phyloP scores from a whole-genome alignment of 1,140 invertebrate species.

The Listronotus oregonensis region DNA sequence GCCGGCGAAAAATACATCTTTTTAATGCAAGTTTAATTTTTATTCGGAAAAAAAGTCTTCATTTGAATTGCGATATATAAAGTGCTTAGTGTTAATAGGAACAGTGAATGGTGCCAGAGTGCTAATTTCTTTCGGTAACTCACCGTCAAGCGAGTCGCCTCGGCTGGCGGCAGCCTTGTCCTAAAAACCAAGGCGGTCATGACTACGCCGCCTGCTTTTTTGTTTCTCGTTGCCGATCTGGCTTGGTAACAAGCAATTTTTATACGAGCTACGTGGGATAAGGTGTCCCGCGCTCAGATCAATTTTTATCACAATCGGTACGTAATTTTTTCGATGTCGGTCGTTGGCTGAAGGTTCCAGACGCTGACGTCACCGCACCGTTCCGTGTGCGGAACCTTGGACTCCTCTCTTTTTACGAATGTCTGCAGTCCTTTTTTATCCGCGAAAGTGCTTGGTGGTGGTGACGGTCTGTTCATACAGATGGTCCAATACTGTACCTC shows the following conservation, averaged over 20 bases:
- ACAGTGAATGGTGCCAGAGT: slow-evolving; percentile 11
- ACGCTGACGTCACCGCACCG: slow-evolving; percentile 24
- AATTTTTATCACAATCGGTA: slow-evolving; percentile 25
- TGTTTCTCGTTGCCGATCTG: slow-evolving; percentile 17
- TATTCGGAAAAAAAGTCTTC: too few relatives aligned
- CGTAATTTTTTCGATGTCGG: slow-evolving; percentile 16
- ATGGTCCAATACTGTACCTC: neutral
- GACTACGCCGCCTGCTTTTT: slow-evolving; percentile 33
- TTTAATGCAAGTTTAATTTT: neutral
- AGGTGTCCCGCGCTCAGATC: slow-evolving; percentile 25
- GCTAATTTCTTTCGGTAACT: slow-evolving; percentile 18
- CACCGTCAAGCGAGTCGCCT: slow-evolving; percentile 11
- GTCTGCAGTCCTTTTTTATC: slow-evolving; percentile 10
- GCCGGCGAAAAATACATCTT: neutral
- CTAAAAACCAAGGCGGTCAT: slow-evolving; percentile 34
- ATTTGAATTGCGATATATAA: neutral
- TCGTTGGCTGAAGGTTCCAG: slow-evolving; percentile 32
- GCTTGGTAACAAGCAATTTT: slow-evolving; percentile 33
- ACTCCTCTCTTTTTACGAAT: slow-evolving; percentile 5
- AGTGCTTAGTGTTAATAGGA: slow-evolving; percentile 21
- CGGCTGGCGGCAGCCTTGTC: slow-evolving; percentile 29
- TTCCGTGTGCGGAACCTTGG: slow-evolving; percentile 24
- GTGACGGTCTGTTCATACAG: neutral
- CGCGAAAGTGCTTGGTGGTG: neutral
- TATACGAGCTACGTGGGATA: slow-evolving; percentile 25